These are phyloP conservation scores for Rhamnusium bicolor DNA, from an alignment of 2,888 invertebrate species.

Conservation along the genomic window DNA sequence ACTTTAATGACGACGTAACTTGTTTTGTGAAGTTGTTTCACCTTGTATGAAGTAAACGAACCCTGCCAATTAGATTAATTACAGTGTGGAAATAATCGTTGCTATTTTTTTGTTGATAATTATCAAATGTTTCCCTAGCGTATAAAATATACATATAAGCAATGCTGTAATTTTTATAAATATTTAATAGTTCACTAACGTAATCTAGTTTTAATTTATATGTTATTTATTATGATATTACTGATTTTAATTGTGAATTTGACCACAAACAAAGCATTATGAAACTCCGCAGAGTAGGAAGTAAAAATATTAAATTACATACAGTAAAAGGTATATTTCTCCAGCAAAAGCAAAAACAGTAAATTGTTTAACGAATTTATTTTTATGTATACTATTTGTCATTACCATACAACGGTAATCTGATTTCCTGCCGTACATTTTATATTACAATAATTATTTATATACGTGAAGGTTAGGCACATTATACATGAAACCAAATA, in stretches of 20 bases:
- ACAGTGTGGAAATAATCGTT: not conserved
- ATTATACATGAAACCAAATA: slow-evolving; percentile 1
- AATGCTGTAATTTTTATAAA: not conserved
- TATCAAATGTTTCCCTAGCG: not conserved
- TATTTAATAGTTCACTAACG: not conserved
- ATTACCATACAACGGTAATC: slow-evolving; percentile 23
- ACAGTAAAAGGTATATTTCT: not conserved
- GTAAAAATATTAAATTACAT: not conserved
- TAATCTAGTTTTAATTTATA: not conserved
- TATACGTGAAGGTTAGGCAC: not conserved
- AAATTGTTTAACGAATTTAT: not conserved
- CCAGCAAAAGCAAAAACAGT: not conserved
- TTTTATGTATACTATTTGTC: slow-evolving; percentile 1
- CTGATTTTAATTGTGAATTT: not conserved
- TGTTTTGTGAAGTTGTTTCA: too few relatives aligned
- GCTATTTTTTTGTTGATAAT: not conserved
- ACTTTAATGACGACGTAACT: too few relatives aligned
- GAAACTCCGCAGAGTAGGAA: not conserved
- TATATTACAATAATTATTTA: too few relatives aligned
- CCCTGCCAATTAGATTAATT: not conserved
- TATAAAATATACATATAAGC: not conserved
- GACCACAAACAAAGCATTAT: not conserved
- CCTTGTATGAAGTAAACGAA: not conserved
- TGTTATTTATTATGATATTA: too few relatives aligned
- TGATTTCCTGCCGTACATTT: slow-evolving; percentile 5